phyloP scores from a whole-genome alignment of 2,888 invertebrate species.

The Euphydryas editha region DNA sequence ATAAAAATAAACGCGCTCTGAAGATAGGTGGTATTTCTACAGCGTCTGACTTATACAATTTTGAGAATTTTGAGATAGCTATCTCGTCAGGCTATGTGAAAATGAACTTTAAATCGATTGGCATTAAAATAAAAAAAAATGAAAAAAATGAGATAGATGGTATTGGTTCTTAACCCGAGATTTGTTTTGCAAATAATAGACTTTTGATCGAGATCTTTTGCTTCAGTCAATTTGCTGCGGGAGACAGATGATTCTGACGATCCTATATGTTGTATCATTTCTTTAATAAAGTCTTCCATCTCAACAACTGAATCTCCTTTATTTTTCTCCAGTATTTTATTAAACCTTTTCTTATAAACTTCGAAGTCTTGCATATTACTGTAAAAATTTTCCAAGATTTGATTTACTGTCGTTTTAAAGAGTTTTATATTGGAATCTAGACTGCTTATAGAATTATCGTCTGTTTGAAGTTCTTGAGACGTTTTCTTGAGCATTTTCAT shows the following conservation, averaged over 20 bases:
- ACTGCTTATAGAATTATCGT: slow-evolving; percentile 53
- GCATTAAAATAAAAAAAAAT: too few relatives aligned
- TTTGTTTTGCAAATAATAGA: slow-evolving; percentile 4
- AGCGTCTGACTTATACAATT: too few relatives aligned
- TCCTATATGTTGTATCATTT: slow-evolving; percentile 69
- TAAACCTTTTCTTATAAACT: slow-evolving; percentile 63
- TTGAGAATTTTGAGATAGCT: too few relatives aligned
- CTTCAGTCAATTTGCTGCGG: slow-evolving; percentile 25
- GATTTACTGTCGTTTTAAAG: slow-evolving; percentile 67
- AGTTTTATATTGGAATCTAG: slow-evolving; percentile 69
- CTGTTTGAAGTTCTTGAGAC: slow-evolving; percentile 61
- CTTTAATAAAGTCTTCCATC: slow-evolving; percentile 72
- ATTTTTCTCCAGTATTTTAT: slow-evolving; percentile 65
- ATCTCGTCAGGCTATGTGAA: too few relatives aligned
- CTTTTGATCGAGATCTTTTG: slow-evolving; percentile 5
- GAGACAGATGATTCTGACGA: slow-evolving; percentile 56
- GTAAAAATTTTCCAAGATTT: slow-evolving; percentile 71
- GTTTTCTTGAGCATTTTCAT: slow-evolving; percentile 58
- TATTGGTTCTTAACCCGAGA: too few relatives aligned
- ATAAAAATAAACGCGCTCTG: too few relatives aligned
- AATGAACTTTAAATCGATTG: too few relatives aligned
- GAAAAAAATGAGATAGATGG: too few relatives aligned
- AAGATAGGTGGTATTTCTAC: too few relatives aligned
- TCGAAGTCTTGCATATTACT: slow-evolving; percentile 67
- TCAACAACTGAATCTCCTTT: slow-evolving; percentile 59